Percentiles rank a stretch among this genome's conserved stretches.
Evolutionary conservation across 1,140 invertebrate genomes (phyloP).

Genomic region (Aphelenchoides besseyi): DNA sequence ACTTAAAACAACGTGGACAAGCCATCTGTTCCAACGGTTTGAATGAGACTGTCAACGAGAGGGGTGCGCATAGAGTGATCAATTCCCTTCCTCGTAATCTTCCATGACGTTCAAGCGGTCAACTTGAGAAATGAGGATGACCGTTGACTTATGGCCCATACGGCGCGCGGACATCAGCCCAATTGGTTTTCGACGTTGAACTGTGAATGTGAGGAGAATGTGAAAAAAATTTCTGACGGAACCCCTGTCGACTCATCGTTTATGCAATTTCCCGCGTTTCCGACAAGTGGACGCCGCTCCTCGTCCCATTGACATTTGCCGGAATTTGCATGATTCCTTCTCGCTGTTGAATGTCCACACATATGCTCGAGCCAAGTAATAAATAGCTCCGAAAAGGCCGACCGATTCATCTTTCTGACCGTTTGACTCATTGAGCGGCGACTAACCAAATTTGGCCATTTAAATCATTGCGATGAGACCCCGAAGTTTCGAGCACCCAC

Average conservation of each 20-base stretch:
- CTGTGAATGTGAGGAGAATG: not conserved
- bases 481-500: too few species aligned
- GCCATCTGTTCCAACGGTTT: not conserved
- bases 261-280: slow-evolving; percentile 1
- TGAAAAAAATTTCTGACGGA: too few species aligned
- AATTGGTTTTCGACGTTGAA: not conserved
- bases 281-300: not conserved
- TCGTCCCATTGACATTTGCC: too few species aligned
- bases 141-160: too few species aligned
- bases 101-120: too few species aligned
- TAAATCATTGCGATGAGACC: not conserved
- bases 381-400: not conserved
- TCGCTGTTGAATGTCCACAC: not conserved
- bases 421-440: too few species aligned
- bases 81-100: not conserved
- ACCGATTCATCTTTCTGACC: not conserved
- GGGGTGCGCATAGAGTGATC: not conserved
- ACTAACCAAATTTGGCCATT: not conserved
- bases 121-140: too few species aligned
- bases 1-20: slow-evolving; percentile 1
- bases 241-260: not conserved
- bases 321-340: slow-evolving; percentile 1
- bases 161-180: not conserved
- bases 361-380: not conserved
- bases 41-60: not conserved